Conservation (phyloP, 37 sponge, comb jelly and placozoan species). For the Mnemiopsis leidyi region DNA sequence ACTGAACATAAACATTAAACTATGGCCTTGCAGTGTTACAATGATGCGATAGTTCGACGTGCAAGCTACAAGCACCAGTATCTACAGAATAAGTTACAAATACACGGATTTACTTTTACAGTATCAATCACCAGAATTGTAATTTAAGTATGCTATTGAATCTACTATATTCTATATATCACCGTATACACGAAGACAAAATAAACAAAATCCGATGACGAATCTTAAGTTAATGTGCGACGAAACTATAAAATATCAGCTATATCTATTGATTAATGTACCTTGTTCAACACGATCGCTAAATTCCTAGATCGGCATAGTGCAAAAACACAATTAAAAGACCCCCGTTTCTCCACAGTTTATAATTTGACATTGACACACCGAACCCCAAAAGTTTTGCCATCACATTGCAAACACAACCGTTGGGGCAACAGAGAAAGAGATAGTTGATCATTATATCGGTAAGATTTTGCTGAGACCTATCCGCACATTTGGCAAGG, state of each 20-base stretch:
- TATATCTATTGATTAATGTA: not conserved
- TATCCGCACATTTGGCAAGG: constrained; percentile 22
- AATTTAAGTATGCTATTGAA: not conserved
- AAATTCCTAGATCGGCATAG: too few relatives aligned
- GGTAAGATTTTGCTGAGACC: not conserved
- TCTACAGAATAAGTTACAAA: constrained; percentile 43
- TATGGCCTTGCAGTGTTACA: not conserved
- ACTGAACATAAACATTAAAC: not conserved
- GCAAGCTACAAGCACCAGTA: not conserved
- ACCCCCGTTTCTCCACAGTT: not conserved
- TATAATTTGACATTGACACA: constrained; percentile 15
- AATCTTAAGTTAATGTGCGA: not conserved
- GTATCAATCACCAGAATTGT: not conserved
- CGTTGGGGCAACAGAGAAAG: not conserved
- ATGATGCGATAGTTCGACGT: not conserved
- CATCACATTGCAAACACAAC: not conserved
- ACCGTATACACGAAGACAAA: not conserved
- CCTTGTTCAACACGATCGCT: too few relatives aligned
- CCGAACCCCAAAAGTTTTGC: not conserved
- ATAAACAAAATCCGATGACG: not conserved
- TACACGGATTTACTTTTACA: constrained; percentile 13
- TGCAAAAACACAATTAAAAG: not conserved
- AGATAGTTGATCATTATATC: not conserved
- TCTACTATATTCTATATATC: too few relatives aligned
- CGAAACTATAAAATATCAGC: not conserved